Conservation (phyloP, 2,888 invertebrate species). For the Alcis repandata region DNA sequence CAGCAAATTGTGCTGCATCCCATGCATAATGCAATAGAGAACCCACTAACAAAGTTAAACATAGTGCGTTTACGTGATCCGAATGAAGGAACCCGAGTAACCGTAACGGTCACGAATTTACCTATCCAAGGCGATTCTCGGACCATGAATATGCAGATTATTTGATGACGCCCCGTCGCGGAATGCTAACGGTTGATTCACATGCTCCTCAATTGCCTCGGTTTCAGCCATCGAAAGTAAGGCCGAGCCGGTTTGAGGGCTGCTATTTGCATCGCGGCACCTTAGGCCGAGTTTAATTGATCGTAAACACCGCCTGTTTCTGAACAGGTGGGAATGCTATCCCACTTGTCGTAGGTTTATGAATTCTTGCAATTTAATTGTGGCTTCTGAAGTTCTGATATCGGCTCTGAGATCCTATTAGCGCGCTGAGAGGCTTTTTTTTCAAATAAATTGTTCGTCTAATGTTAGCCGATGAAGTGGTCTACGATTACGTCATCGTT, state of each 20-base stretch:
- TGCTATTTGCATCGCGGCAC: conserved; percentile 60
- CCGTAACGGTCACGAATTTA: conserved; percentile 73
- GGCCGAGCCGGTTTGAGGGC: conserved; percentile 59
- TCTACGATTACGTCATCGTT: too few species aligned
- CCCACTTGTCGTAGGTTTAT: conserved; percentile 1
- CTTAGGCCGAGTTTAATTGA: conserved; percentile 45
- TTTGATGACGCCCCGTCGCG: conserved; percentile 72
- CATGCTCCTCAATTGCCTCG: conserved; percentile 58
- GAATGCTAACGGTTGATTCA: conserved; percentile 81
- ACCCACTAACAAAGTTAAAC: conserved; percentile 49
- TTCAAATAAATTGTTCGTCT: too few species aligned
- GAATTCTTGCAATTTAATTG: conserved; percentile 18
- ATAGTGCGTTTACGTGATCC: conserved; percentile 61
- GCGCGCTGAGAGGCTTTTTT: not conserved
- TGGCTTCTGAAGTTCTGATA: conserved; percentile 13
- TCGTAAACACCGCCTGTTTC: conserved; percentile 33
- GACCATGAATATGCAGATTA: conserved; percentile 81
- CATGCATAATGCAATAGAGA: conserved; percentile 72
- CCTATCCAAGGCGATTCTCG: conserved; percentile 59
- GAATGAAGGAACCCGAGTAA: conserved; percentile 60
- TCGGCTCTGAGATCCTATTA: not conserved
- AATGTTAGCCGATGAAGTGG: not conserved
- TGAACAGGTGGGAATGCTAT: conserved; percentile 18
- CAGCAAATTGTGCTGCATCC: conserved; percentile 61
- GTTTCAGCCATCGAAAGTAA: conserved; percentile 61